Evolutionary conservation across 2,797 vertebrate genomes (phyloP).

Genomic region (Ctenopoma kingsleyae): DNA sequence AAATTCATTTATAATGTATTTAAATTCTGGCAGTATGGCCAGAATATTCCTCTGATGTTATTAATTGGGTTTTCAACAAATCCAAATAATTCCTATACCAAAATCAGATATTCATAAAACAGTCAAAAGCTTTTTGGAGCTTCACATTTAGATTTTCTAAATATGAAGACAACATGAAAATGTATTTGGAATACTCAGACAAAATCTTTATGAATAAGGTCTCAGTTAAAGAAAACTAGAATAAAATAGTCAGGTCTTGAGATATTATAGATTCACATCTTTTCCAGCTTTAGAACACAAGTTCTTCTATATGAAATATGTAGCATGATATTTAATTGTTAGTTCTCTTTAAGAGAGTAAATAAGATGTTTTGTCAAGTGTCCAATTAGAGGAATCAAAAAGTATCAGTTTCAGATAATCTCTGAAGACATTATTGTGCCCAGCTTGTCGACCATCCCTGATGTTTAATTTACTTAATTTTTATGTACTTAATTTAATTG

Average conservation of each 20-base stretch:
- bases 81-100: background rate
- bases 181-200: background rate
- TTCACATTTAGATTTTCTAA: no score
- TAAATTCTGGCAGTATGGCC: background rate
- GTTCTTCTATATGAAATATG: background rate
- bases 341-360: conserved; percentile 13
- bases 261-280: background rate
- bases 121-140: background rate
- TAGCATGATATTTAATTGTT: conserved; percentile 24
- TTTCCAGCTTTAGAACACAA: background rate
- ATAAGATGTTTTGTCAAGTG: conserved; percentile 48
- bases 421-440: conserved; percentile 31
- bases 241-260: background rate
- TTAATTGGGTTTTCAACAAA: no score
- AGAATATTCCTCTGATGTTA: background rate
- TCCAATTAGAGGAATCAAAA: conserved; percentile 42
- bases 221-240: background rate
- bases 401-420: conserved; percentile 19
- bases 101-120: background rate
- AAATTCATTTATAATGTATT: background rate
- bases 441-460: conserved; percentile 25
- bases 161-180: conserved; percentile 2
- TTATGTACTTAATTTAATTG: no score
- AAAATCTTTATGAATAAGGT: background rate
- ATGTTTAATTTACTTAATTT: conserved; percentile 33